Base-by-base conservation (phyloP, 2,888 invertebrate species). In the Actias luna region DNA sequence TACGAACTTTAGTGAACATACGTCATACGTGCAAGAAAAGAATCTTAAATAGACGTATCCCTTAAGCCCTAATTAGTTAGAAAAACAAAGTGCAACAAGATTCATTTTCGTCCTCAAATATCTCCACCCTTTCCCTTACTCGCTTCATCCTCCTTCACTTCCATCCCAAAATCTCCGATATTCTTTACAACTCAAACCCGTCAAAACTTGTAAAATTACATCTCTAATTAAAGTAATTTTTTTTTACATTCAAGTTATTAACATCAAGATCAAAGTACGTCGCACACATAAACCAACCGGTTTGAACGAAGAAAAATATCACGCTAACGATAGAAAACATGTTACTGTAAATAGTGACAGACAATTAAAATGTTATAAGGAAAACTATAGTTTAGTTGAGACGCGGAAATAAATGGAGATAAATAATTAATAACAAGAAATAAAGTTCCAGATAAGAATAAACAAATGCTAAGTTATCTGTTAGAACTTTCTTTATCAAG, bases 261-360 rank as follows among this genome's bases (percentile, higher is more conserved):
- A 33, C 12, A 25, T 4, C 22, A 50, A 50, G 46, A 22, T 25
- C 46, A 50, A 50, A 50, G 46, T 50, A 50, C 46, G 12, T 50
- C 0, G 22, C 12, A 50, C 25, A 50, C 22, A 10, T 46, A 50
- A 50, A 16, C 5, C 46, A 16, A 50, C 46, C 46, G 22, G 46
- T 50, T 50, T 50, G 4, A 4, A 50, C 10, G 46, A 22, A 50
- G 25, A 25, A 25, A 50, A 50, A 50, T 5, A 50, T 50, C 22
- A n/a, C n/a, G n/a, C 12, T 18, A 57, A 57, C 57, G 57, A 57
- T 57, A 57, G 25, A 22, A 22, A 22, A 46, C 42, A 18, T 42
- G n/a, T 42, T 42, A 42, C 42, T 42, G 42, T 42, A 42, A 16
- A 22, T 25, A 22, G 2, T 25, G 12, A 50, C n/a, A 22, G 25